Conservation (phyloP, 2,113 vertebrate species). For the Oryzias curvinotus region DNA sequence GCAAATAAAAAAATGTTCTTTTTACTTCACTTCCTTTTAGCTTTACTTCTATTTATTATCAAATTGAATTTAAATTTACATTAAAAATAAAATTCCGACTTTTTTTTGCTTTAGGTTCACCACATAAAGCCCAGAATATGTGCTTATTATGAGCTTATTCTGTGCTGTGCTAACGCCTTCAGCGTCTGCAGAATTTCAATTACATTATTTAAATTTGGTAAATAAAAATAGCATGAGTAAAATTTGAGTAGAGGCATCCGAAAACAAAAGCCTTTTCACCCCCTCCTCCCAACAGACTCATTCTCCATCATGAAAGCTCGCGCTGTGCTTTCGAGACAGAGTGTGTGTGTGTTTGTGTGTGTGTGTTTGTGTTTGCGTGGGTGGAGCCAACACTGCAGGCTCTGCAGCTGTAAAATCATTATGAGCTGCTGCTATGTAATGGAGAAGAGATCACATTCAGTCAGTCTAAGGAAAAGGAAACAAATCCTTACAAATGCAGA, state of each 20-base stretch:
- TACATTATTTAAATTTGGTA: no score
- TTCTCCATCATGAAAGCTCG: conserved; percentile 38
- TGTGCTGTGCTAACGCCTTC: no score
- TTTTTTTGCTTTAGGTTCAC: no score
- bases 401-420: conserved; percentile 52
- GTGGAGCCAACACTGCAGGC: conserved; percentile 43
- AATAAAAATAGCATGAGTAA: no score
- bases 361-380: conserved; percentile 19
- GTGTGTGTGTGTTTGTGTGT: conserved; percentile 4
- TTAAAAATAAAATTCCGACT: no score
- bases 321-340: conserved; percentile 27
- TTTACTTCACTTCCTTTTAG: no score
- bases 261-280: background rate
- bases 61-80: no score
- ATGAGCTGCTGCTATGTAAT: conserved; percentile 39
- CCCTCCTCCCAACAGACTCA: conserved; percentile 29
- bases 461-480: conserved; percentile 18
- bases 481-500: background rate
- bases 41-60: no score
- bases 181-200: no score
- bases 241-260: conserved; percentile 5
- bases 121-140: no score
- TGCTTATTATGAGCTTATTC: no score
- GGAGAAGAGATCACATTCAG: conserved; percentile 15
- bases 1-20: no score